Evolutionary conservation across 2,888 invertebrate genomes (phyloP), one percentile per base, ranked within the genome.

Genomic region (Hedychridium roseum): DNA sequence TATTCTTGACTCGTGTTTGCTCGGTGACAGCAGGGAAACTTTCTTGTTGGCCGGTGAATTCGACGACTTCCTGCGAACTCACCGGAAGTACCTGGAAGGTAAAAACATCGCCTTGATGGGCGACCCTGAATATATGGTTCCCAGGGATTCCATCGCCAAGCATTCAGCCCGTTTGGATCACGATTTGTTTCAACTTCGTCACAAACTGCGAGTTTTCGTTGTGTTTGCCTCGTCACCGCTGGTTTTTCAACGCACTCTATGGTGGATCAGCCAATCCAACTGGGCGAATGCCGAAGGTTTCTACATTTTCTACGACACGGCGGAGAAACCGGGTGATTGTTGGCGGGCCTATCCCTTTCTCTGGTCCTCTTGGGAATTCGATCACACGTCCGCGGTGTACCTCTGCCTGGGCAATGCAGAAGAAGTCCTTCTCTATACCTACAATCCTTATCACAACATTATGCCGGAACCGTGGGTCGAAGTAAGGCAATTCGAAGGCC

Each of bases 211-310:
- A 1, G 28, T 17, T 1, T 62, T 61, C 17, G 18, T 56, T 1
- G 28, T 58, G 12, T 32, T 62, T 1, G 41, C 55, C 1, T 45
- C 48, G 3, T 54, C 62, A 12, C 48, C 47, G 15, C 46, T 54
- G 2, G 1, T 32, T 2, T 20, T 61, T 3, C 38, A 42, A 6
- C 7, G 47, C 16, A 15, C 52, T 0, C 31, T 66, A 26, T 54
- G 52, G 26, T 56, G 26, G 17, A 51, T 47, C 6, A 54, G 45
- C 21, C 50, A 55, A n/a, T 60, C 66, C 1, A 46, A 55, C 1
- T 66, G 66, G 66, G 43, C 49, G 7, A 66, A 66, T 26, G 26
- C 36, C 7, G 42, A 46, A 1, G 66, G 57, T 5, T 44, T 50
- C n/a, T 50, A 59, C 21, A 18, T 66, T 16, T 11, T 63, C 9